These are phyloP conservation scores for Amphiprion ocellaris DNA, from an alignment of 2,113 vertebrate species.

Conservation along the genomic window DNA sequence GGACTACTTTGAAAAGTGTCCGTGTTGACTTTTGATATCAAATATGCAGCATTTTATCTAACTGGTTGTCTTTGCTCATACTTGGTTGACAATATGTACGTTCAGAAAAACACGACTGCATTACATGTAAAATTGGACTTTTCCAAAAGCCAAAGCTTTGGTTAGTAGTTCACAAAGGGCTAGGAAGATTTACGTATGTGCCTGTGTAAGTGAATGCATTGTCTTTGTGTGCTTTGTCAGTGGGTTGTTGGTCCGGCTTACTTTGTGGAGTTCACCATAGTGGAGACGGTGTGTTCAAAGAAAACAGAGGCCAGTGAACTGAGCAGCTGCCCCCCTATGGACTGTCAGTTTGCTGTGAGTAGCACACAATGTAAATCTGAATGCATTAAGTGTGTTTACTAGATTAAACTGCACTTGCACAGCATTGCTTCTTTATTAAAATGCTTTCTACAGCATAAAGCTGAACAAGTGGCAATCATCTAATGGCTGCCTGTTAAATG, in stretches of 20 bases:
- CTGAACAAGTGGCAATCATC: not conserved
- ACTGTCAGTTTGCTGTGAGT: conserved; percentile 75
- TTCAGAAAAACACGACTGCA: no score
- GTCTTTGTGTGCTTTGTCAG: conserved; percentile 42
- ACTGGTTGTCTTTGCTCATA: no score
- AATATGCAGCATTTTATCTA: no score
- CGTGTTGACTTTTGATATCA: no score
- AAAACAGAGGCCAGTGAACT: conserved; percentile 28
- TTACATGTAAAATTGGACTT: no score
- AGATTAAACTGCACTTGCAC: not conserved
- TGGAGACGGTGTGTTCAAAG: conserved; percentile 71
- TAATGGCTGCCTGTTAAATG: no score
- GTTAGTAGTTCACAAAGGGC: no score
- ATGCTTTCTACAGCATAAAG: not conserved
- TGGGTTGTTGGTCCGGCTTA: conserved; percentile 61
- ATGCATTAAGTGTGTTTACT: not conserved
- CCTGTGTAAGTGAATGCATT: not conserved
- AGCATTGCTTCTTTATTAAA: not conserved
- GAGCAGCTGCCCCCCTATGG: conserved; percentile 52
- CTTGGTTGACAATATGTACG: no score
- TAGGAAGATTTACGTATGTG: not conserved
- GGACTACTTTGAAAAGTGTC: no score
- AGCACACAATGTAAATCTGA: not conserved
- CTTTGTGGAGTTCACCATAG: conserved; percentile 76
- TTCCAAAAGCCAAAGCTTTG: no score